Evolutionary conservation across 2,888 invertebrate genomes (phyloP), one percentile per base, ranked within the genome.

Genomic region (Caenorhabditis imperialis): DNA sequence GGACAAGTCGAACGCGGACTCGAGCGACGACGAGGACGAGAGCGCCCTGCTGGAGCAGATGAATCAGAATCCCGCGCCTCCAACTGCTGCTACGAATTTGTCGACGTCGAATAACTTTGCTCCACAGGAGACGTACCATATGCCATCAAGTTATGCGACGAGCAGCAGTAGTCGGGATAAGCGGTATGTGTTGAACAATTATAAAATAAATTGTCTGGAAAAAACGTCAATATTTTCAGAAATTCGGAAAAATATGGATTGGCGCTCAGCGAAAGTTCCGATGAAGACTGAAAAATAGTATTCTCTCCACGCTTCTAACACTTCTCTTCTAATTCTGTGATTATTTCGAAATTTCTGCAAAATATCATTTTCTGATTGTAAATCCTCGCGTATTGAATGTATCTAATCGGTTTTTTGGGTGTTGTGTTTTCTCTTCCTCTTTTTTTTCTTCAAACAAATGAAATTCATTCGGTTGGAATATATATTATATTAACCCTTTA

Each of bases 181-280:
- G 14, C 10, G 10, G 14, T 38, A 10, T n/a, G 16, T 38, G 16
- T n/a, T 4, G 38, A 37, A 37, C 33, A 33, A 6, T 8, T 12
- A 33, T 12, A 33, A 33, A 33, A 33, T 8, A 33, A 12, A 12
- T 8, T 8, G 16, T 16, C 38, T 5, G 14, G 4, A 5, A 40
- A 18, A 8, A 18, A 18, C 3, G 8, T n/a, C 16, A 18, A 38
- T 10, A 38, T 38, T 38, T 38, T 12, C 30, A 30, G 30, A 16
- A 35, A 51, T 30, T 71, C 45, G 6, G 57, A 69, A 45, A 54
- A 62, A 30, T 69, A 79, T 45, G 80, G 80, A 7, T 42, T 82
- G 44, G 63, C 67, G 12, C 63, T 82, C 14, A 79, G 79, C 42
- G 82, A 82, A 48, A 78, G 78, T 20, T 82, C 82, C 14, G 79